Base-by-base conservation (phyloP, 1,140 invertebrate species). In the Drosophila seguyi region DNA sequence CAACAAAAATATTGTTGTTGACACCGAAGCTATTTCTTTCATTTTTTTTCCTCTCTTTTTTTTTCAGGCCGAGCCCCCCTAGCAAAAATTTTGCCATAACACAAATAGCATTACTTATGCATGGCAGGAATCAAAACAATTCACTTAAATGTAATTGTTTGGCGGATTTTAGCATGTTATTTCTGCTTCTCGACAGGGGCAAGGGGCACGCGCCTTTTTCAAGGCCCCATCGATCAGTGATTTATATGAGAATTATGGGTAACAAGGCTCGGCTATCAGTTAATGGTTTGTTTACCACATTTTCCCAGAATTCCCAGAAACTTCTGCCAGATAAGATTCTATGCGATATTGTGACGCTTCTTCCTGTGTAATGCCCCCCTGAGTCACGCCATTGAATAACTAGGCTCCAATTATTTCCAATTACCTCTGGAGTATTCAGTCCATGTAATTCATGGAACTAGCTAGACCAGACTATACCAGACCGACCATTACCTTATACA, bases 211-310 rank as follows among this genome's bases (percentile, higher is more conserved):
- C 76, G 67, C 66, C 76, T 50, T 52, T 57, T 13, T 11, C 56
- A 76, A 60, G 41, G 48, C 5, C 53, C 18, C 74, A 59, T 76
- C 74, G 59, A 79, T 73, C 67, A 73, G 56, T 13, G 25, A 66
- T 31, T 38, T 55, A 16, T 68, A 44, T 38, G 11, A n/a, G 39
- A 31, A 20, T 31, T 29, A 42, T 39, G 2, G 29, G 38, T 36
- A 67, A 57, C 36, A 11, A 6, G 38, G 53, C 20, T 41, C 55
- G 50, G 38, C 55, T 88, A 90, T 88, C 85, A 75, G 81, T 48
- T 90, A 88, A 88, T 88, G 71, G 63, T 90, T 90, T 88, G 86
- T 88, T 88, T 88, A 88, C 85, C 44, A 57, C 66, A 42, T 18
- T 20, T 59, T 65, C 52, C 36, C 34, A 50, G 53, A 67, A 68